Percentiles rank a stretch among this genome's conserved stretches.
Evolutionary conservation across 2,888 invertebrate species (phyloP).

Genomic region (Tachina fera): DNA sequence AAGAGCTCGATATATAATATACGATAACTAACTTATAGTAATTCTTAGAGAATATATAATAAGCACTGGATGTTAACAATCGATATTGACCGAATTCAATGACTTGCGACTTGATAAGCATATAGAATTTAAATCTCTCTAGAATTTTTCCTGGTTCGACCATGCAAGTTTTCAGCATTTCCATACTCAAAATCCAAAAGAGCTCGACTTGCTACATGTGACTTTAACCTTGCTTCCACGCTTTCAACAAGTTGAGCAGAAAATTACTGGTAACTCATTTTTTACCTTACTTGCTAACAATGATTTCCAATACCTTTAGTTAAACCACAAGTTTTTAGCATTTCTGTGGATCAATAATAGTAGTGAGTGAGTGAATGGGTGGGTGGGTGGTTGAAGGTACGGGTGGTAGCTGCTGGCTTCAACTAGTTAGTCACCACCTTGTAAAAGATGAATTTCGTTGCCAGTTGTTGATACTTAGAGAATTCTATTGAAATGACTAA

Average conservation of each 20-base stretch:
- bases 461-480: slow-evolving; percentile 45
- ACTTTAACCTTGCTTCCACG: background rate
- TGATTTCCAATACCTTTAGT: slow-evolving; percentile 16
- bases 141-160: too few relatives aligned
- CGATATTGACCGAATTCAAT: too few relatives aligned
- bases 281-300: background rate
- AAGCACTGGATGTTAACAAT: too few relatives aligned
- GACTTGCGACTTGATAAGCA: too few relatives aligned
- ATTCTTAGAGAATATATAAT: too few relatives aligned
- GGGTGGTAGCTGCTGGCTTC: slow-evolving; percentile 25
- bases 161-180: too few relatives aligned
- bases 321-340: slow-evolving; percentile 46
- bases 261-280: slow-evolving; percentile 40
- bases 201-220: too few relatives aligned
- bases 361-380: background rate
- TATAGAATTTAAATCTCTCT: too few relatives aligned
- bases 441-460: slow-evolving; percentile 28
- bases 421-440: slow-evolving; percentile 68
- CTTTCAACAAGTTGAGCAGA: background rate
- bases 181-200: too few relatives aligned
- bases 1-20: too few relatives aligned
- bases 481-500: slow-evolving; percentile 68
- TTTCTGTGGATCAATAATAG: slow-evolving; percentile 7
- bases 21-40: too few relatives aligned
- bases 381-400: background rate